Percentiles rank a stretch among this genome's conserved stretches.
phyloP scores from a whole-genome alignment of 2,888 invertebrate genomes.

The Anodontia alba region DNA sequence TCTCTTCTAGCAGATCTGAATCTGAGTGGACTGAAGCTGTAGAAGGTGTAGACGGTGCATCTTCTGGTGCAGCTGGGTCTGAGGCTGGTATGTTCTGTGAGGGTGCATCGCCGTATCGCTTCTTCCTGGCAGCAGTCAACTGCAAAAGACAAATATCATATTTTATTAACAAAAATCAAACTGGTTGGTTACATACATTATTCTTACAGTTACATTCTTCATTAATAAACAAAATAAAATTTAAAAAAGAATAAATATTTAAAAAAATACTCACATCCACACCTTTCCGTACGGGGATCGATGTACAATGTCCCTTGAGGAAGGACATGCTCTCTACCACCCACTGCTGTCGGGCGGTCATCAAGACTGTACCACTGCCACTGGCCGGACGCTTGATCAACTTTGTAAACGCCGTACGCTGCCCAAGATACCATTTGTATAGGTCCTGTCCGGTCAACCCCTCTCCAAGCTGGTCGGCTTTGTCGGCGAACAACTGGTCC shows the following conservation, averaged over 20 bases:
- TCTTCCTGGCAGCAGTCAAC: conserved; percentile 28
- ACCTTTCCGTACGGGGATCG: conserved; percentile 32
- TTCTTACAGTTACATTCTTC: no score
- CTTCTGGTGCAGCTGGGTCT: no score
- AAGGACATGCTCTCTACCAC: conserved; percentile 36
- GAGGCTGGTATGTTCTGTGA: no score
- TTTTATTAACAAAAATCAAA: conserved; percentile 22
- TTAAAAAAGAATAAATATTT: conserved; percentile 16
- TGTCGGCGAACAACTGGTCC: conserved; percentile 48
- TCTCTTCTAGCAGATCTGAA: conserved; percentile 22
- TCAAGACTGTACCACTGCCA: conserved; percentile 42
- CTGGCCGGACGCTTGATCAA: conserved; percentile 31
- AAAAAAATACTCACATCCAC: conserved; percentile 31
- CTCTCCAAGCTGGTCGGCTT: conserved; percentile 48
- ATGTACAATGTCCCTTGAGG: conserved; percentile 34
- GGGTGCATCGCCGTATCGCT: conserved; percentile 15
- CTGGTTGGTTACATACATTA: no score
- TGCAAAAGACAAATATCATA: conserved; percentile 30
- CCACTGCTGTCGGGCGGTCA: conserved; percentile 41
- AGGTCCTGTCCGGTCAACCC: conserved; percentile 50
- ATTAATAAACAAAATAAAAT: conserved; percentile 25
- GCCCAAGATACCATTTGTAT: conserved; percentile 33
- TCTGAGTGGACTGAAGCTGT: conserved; percentile 23
- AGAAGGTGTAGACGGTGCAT: neutral
- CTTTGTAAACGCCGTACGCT: no score